Base-by-base conservation (phyloP, 2,113 vertebrate species). In the Scopus umbretta region DNA sequence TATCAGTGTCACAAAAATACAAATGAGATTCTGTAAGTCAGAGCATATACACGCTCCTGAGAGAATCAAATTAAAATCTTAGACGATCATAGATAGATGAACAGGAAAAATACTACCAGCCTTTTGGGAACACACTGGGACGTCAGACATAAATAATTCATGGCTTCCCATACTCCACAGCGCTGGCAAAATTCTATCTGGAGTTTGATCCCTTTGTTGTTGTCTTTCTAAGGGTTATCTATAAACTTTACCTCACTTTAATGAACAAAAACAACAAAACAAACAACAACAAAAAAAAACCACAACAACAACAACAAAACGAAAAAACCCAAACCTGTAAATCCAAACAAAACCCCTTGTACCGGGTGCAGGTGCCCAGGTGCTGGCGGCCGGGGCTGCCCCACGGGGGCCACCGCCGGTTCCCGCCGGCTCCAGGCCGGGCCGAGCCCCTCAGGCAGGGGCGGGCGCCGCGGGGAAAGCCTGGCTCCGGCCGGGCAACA, bases 101-200 rank as follows among this genome's bases (percentile, higher is more conserved):
- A 76, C 70, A 92, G 66, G 84, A 88, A 92, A 80, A 83, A 76
- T 79, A 94, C 47, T 88, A 74, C 82, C 32, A 72, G 88, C 29
- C 89, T 90, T 80, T 62, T 74, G 94, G 95, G 94, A 92, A 71
- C 72, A 27, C 32, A 68, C 49, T 70, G 58, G 36, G n/a, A 94
- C 95, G 43, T 42, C 13, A 11, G 49, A 71, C 23, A 96, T 92
- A 45, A 88, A 94, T 91, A 89, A 96, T 94, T 91, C 21, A 94
- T 90, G 43, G 10, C 0, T 90, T 92, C 66, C 83, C 1, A 1
- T 42, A 85, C 38, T 38, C 59, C 71, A 73, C 50, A 61, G 62
- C 1, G 0, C 32, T 12, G 27, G 36, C 25, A 91, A 85, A 92
- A 84, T 49, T 68, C 12, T 45, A 27, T 36, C 42, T 43, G 25